Percentiles rank a stretch among this genome's conserved stretches.
These are phyloP conservation scores for Pterophyllum scalare DNA, from an alignment of 2,113 vertebrate species.

Conservation along the genomic window DNA sequence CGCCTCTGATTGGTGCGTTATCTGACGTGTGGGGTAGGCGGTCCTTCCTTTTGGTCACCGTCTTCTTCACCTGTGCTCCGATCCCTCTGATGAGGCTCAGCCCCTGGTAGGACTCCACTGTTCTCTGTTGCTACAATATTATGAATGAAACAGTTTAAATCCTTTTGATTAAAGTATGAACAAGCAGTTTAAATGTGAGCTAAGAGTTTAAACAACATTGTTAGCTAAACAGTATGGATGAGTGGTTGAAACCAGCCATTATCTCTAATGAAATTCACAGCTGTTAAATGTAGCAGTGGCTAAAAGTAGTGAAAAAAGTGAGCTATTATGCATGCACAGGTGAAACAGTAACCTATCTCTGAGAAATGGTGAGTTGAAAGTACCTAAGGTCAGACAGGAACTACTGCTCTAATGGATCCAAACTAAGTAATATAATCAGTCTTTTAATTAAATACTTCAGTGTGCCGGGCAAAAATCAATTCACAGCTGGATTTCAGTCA, in stretches of 20 bases:
- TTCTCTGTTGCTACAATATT: background rate
- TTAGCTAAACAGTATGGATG: background rate
- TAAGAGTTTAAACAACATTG: background rate
- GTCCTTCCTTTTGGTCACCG: slow-evolving; percentile 88
- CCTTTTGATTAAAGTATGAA: background rate
- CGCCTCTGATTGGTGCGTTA: slow-evolving; percentile 88
- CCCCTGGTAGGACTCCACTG: slow-evolving; percentile 83
- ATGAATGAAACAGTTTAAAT: background rate
- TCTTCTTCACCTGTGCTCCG: slow-evolving; percentile 91
- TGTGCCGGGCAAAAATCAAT: background rate
- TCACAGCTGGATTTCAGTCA: background rate
- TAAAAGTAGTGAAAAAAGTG: no score
- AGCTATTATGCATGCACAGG: no score
- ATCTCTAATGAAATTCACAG: no score
- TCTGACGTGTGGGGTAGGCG: slow-evolving; percentile 92
- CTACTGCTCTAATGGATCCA: background rate
- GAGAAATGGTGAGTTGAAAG: background rate
- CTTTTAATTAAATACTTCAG: background rate
- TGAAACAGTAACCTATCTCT: no score
- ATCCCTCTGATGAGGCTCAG: slow-evolving; percentile 92
- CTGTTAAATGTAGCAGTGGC: no score
- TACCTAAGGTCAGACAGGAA: background rate
- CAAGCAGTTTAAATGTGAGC: background rate
- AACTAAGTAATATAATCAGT: background rate
- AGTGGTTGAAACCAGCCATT: no score